phyloP scores from a whole-genome alignment of 2,888 invertebrate species.

The Harpalus rufipes region DNA sequence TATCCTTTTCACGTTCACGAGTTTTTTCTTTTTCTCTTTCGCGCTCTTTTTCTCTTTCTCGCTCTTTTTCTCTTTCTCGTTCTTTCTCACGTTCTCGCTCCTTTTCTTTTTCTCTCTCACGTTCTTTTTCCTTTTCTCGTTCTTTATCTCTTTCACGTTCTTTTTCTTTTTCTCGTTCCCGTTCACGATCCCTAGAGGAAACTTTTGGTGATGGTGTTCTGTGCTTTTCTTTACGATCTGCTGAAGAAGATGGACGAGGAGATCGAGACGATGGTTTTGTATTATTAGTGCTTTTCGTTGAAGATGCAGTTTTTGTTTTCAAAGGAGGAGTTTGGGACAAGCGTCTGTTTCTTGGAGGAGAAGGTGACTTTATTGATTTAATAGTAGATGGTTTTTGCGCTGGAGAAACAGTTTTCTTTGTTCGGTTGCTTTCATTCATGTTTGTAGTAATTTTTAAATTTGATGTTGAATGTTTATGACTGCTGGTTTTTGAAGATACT shows the following conservation, averaged over 20 bases:
- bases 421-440: constrained; percentile 77
- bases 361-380: constrained; percentile 73
- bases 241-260: constrained; percentile 72
- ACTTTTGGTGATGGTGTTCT: constrained; percentile 76
- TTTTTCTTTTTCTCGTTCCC: constrained; percentile 76
- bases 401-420: constrained; percentile 74
- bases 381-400: constrained; percentile 74
- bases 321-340: constrained; percentile 77
- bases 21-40: constrained; percentile 75
- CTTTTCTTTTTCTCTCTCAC: constrained; percentile 78
- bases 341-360: constrained; percentile 72
- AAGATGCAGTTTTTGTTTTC: constrained; percentile 73
- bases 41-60: constrained; percentile 79
- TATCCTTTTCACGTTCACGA: constrained; percentile 72
- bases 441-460: constrained; percentile 79
- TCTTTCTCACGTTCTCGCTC: constrained; percentile 75
- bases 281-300: constrained; percentile 71
- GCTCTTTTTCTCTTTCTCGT: constrained; percentile 75
- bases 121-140: constrained; percentile 75
- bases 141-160: constrained; percentile 75
- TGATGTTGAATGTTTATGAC: constrained; percentile 73
- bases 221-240: constrained; percentile 75
- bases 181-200: constrained; percentile 77
- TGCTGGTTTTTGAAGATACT: constrained; percentile 76
- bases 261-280: constrained; percentile 73